Conservation (phyloP, 2,797 vertebrate genomes). For the Pipistrellus nathusii region DNA sequence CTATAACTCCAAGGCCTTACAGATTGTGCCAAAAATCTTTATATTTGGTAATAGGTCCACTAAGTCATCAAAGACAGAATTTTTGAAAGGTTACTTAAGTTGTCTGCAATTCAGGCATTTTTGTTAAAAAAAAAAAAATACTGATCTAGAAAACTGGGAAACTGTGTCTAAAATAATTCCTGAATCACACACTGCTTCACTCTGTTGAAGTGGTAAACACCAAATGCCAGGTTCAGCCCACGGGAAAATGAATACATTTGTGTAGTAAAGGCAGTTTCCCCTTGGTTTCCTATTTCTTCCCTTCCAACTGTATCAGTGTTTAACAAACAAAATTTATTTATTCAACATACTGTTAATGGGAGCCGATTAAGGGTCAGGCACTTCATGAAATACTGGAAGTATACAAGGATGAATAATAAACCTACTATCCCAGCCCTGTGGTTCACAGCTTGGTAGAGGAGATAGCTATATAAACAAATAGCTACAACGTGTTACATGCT, state of each 20-base stretch:
- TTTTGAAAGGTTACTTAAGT: slow-evolving; percentile 34
- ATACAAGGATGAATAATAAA: slow-evolving; percentile 38
- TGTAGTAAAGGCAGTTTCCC: neutral
- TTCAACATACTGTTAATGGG: neutral
- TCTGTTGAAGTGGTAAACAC: neutral
- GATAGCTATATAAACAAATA: slow-evolving; percentile 28
- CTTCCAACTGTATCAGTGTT: slow-evolving; percentile 10
- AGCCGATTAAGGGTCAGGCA: neutral
- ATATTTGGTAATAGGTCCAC: neutral
- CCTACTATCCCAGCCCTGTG: neutral
- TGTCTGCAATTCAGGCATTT: slow-evolving; percentile 51
- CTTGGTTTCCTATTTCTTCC: neutral
- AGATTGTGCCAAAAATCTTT: neutral
- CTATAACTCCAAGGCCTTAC: neutral
- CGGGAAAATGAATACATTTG: neutral
- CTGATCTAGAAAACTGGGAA: slow-evolving; percentile 38
- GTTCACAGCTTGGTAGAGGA: slow-evolving; percentile 40
- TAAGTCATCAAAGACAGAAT: slow-evolving; percentile 21
- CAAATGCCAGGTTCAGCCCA: neutral
- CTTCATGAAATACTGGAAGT: slow-evolving; percentile 59
- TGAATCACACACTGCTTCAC: neutral
- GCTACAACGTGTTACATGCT: neutral
- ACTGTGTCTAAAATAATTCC: slow-evolving; percentile 39
- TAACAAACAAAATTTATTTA: slow-evolving; percentile 57
- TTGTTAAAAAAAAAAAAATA: neutral